Evolutionary conservation across 2,888 invertebrate species (phyloP).

Genomic region (Drosophila tripunctata): DNA sequence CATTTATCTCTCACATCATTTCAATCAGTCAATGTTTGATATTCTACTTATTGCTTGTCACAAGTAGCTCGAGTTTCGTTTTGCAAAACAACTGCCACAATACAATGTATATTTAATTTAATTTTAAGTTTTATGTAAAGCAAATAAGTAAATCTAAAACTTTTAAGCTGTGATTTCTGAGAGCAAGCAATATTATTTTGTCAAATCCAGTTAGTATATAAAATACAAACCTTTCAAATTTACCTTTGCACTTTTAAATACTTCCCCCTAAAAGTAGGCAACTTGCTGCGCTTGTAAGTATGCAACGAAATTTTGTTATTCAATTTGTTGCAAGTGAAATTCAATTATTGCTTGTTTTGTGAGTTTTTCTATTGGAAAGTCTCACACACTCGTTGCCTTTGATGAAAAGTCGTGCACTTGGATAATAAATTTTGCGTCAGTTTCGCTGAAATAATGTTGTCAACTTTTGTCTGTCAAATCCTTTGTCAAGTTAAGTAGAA

Average conservation of each 20-base stretch:
- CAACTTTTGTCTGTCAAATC: slow-evolving; percentile 63
- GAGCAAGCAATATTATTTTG: background rate
- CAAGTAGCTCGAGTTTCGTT: background rate
- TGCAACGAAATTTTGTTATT: slow-evolving; percentile 8
- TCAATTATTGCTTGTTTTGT: background rate
- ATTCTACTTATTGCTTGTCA: background rate
- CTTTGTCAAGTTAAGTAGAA: slow-evolving; percentile 72
- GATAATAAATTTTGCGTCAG: background rate
- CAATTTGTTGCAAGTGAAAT: background rate
- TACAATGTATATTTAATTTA: background rate
- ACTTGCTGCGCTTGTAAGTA: slow-evolving; percentile 34
- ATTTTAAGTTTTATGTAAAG: background rate
- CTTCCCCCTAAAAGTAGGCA: slow-evolving; percentile 1
- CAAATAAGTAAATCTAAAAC: background rate
- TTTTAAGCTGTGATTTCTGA: background rate
- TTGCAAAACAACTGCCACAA: background rate
- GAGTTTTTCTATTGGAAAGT: background rate
- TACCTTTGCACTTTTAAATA: background rate
- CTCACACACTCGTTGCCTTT: background rate
- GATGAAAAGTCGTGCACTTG: slow-evolving; percentile 15
- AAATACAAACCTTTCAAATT: background rate
- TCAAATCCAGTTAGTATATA: too few relatives aligned
- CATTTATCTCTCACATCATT: slow-evolving; percentile 1
- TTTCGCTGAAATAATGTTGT: slow-evolving; percentile 56
- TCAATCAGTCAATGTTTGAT: background rate